Base-by-base conservation (phyloP, 2,888 invertebrate genomes). In the Microctonus brassicae region DNA sequence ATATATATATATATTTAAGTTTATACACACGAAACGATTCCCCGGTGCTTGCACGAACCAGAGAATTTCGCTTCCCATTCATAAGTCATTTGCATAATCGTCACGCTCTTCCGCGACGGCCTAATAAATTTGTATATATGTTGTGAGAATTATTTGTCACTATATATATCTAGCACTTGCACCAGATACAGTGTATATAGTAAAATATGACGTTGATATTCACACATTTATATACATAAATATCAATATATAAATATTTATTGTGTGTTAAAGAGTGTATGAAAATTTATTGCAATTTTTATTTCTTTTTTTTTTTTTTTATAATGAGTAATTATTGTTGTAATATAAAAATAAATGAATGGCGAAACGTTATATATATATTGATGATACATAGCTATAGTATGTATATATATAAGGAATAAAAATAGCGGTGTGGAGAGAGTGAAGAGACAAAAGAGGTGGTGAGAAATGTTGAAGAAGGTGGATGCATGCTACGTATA, bases 21-120 rank as follows among this genome's bases (percentile, higher is more conserved):
- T 53, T 22, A 62, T 55, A 36, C 42, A 64, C 24, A 57, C 69
- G 69, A 69, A 72, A 72, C 74, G 74, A 72, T 69, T 71, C 69
- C 66, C 71, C 58, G 34, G 66, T 42, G 53, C 61, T 67, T 67
- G 29, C 62, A 70, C 61, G 73, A 58, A 42, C 65, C 69, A 34
- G 69, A 42, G 63, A 61, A 57, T 57, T 67, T 57, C 26, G 47
- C 39, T 22, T 66, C 71, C 72, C 72, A 73, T 75, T 75, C 73
- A 72, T 73, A 70, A 75, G 69, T 58, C 61, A 75, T 75, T 75
- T 75, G 73, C 75, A 75, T 75, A 75, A 75, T 72, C 69, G 75
- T 65, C 65, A 36, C 22, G 66, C 65, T 47, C 47, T 66, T 66
- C 66, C 66, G 57, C 36, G 57, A 26, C n/a, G 13, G 34, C 17